Conservation (phyloP, 2,113 vertebrate species). For the Gallinago jamesoni region DNA sequence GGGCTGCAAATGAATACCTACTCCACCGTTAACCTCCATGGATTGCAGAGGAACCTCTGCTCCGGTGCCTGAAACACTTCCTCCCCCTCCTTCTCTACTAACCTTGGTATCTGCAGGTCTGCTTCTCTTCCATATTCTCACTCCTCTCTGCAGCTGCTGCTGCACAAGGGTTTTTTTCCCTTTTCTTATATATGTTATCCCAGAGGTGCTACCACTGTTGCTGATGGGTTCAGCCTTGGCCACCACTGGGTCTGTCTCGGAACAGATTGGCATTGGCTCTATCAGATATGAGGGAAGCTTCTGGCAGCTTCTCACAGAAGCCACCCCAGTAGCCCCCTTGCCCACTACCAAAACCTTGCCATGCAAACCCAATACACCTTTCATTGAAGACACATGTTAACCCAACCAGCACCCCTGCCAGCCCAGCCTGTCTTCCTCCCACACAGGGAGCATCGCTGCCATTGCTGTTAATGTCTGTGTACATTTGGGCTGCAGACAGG, state of each 20-base stretch:
- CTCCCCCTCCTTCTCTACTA: background rate
- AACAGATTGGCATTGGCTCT: background rate
- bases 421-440: background rate
- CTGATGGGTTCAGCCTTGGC: background rate
- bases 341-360: background rate
- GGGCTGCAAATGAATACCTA: background rate
- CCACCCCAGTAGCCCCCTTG: background rate
- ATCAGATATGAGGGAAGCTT: background rate
- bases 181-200: background rate
- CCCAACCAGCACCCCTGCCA: background rate
- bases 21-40: background rate
- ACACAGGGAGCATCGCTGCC: background rate
- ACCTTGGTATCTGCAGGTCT: background rate
- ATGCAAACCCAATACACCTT: background rate
- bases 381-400: background rate
- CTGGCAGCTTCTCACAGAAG: background rate
- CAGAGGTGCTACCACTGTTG: background rate
- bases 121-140: background rate
- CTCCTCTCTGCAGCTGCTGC: background rate
- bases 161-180: background rate
- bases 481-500: background rate
- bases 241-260: background rate
- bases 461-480: background rate
- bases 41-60: background rate
- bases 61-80: background rate